A percentile compares a stretch with the other conserved stretches of the same genome.
phyloP scores from a whole-genome alignment of 2,113 vertebrate genomes.

The Tichodroma muraria region DNA sequence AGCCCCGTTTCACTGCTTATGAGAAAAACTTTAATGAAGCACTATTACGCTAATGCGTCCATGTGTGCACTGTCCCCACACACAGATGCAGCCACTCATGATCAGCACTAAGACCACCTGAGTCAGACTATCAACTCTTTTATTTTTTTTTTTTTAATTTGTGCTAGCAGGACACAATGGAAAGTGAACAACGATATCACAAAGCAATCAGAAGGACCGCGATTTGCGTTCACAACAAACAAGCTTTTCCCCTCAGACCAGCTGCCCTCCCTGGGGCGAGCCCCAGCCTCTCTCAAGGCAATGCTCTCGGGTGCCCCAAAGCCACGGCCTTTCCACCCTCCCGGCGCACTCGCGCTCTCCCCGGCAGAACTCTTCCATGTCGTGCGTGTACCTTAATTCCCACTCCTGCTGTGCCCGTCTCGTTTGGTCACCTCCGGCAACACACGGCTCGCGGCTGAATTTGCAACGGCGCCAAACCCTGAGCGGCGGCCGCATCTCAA shows the following conservation, averaged over 20 bases:
- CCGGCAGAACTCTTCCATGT: background rate
- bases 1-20: background rate
- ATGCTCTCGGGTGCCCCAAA: background rate
- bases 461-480: background rate
- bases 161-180: background rate
- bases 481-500: background rate
- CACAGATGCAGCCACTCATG: background rate
- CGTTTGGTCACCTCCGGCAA: background rate
- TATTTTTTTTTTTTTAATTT: background rate
- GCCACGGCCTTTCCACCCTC: background rate
- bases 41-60: background rate
- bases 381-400: fast-evolving
- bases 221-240: fast-evolving
- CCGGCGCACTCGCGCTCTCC: fast-evolving
- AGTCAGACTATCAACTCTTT: background rate
- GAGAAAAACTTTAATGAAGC: background rate
- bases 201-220: background rate
- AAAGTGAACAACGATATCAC: background rate
- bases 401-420: background rate
- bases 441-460: fast-evolving
- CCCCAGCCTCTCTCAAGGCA: background rate
- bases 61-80: too few relatives aligned
- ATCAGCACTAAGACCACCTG: background rate
- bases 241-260: background rate
- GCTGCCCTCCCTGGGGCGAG: background rate